Conservation (phyloP, 1,140 invertebrate genomes). For the Pseudomyrmex gracilis region DNA sequence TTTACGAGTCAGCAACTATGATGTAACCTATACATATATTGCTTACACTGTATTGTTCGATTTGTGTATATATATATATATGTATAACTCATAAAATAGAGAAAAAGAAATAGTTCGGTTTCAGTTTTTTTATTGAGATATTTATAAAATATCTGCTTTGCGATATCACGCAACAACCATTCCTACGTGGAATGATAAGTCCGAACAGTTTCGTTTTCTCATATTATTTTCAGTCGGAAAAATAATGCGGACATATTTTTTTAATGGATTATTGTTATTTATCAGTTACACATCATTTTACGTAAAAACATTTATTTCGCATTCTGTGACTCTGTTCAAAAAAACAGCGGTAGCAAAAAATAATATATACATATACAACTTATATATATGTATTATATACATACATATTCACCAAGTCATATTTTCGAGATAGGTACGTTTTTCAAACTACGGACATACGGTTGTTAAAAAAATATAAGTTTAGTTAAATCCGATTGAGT, state of each 20-base stretch:
- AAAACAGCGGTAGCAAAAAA: no score
- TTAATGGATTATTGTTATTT: neutral
- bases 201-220: neutral
- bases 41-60: no score
- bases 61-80: neutral
- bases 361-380: neutral
- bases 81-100: no score
- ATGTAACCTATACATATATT: neutral
- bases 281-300: no score
- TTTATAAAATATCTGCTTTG: conserved; percentile 2
- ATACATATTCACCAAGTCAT: neutral
- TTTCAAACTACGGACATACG: neutral
- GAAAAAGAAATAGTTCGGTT: no score
- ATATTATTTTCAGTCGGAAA: neutral
- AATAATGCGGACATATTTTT: neutral
- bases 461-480: neutral
- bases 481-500: neutral
- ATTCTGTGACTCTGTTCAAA: no score
- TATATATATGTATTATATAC: neutral
- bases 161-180: neutral
- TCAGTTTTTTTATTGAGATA: conserved; percentile 12
- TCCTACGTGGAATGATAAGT: neutral
- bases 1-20: neutral
- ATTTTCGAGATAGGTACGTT: neutral
- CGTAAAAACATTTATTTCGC: no score